These are phyloP conservation scores for Strigops habroptila DNA, from an alignment of 2,113 vertebrate species.

Conservation along the genomic window DNA sequence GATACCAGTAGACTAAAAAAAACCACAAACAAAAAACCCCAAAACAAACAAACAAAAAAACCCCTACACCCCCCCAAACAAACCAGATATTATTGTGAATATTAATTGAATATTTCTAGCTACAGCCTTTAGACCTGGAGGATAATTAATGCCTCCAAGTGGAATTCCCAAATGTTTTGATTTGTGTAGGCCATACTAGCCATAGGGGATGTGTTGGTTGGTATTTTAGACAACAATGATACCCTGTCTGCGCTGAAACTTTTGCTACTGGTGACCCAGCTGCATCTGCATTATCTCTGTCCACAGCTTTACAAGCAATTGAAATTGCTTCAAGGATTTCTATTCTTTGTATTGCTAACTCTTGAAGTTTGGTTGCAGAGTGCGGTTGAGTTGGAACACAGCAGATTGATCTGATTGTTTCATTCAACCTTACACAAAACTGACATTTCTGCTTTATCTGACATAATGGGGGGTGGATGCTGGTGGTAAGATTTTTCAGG, in stretches of 20 bases:
- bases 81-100: neutral
- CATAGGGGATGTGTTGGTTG: neutral
- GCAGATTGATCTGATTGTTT: neutral
- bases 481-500: neutral
- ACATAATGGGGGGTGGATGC: neutral
- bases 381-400: neutral
- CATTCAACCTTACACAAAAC: neutral
- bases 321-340: neutral
- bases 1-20: neutral
- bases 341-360: neutral
- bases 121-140: neutral
- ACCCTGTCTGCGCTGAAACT: neutral
- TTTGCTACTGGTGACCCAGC: neutral
- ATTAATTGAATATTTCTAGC: neutral
- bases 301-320: neutral
- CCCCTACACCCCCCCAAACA: neutral
- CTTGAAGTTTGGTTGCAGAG: neutral
- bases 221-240: neutral
- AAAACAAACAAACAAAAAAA: neutral
- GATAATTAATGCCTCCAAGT: neutral
- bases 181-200: neutral
- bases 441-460: neutral
- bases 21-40: neutral
- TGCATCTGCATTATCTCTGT: neutral
- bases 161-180: neutral